Evolutionary conservation across 2,888 invertebrate species (phyloP), one percentile per base, ranked within the genome.

Genomic region (Mesoligia furuncula): DNA sequence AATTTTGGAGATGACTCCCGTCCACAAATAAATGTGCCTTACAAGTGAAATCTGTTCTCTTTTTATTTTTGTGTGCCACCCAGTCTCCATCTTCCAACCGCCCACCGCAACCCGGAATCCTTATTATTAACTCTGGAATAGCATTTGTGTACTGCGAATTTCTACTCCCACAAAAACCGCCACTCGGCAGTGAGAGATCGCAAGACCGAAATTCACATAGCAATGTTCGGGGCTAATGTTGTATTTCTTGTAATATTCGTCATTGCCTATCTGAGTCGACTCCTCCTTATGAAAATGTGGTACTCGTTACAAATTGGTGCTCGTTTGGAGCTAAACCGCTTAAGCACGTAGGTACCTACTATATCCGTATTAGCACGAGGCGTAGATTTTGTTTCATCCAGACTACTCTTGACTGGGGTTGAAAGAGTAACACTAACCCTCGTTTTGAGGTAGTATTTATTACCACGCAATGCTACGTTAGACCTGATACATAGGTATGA

Each of bases 11-110:
- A 78, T 87, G 77, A 87, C 83, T 87, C 86, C 90, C 93, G 93
- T 94, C 94, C 93, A 91, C 85, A 86, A 94, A 93, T 94, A 93
- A 94, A 93, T 78, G 91, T 92, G 92, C 91, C 92, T 88, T 90
- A 89, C 73, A 82, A 84, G 67, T 84, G 54, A 81, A 67, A 66
- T 67, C 54, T 31, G 64, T 76, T 67, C 36, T 79, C 11, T 68
- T 75, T 80, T 76, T 79, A 68, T 79, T 72, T 72, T 70, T 73
- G 59, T 51, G 31, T 54, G 17, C 39, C 72, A 31, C 13, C n/a
- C 20, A n/a, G 71, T 70, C 71, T 45, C 42, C 36, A 20, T 48
- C 36, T 76, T 31, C 54, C 11, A 48, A 67, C 54, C 54, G 54
- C 54, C 54, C 54, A 4, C 54, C 24, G 24, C 3, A 54, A 9